Evolutionary conservation across 2,113 vertebrate genomes (phyloP).

Genomic region (Campylomormyrus tamandua): DNA sequence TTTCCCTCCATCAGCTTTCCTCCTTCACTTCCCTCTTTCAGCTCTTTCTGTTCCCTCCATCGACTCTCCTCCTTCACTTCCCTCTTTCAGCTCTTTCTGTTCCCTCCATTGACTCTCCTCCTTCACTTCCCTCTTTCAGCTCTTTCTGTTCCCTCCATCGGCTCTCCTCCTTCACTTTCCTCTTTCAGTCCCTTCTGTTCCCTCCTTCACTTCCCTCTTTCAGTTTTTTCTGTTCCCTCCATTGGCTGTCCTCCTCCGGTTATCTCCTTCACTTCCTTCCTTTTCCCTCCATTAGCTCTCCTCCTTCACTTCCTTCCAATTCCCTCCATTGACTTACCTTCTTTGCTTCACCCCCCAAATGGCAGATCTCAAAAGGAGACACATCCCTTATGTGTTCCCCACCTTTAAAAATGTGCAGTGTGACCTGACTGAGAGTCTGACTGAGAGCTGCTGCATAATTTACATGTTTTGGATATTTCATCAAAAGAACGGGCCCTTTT

Average conservation of each 20-base stretch:
- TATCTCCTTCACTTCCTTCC: conserved; percentile 25
- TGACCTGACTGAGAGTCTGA: not conserved
- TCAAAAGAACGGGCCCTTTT: not conserved
- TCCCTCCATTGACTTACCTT: not conserved
- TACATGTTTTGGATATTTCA: conserved; percentile 3
- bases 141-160: not conserved
- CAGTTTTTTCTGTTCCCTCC: too few species aligned
- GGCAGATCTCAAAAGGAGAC: not conserved
- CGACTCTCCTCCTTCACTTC: not conserved
- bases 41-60: not conserved
- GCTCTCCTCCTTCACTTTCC: not conserved
- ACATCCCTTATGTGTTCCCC: not conserved
- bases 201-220: not conserved
- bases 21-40: conserved; percentile 44
- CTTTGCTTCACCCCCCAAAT: not conserved
- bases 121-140: conserved; percentile 39
- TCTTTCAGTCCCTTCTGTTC: not conserved
- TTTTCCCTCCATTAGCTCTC: not conserved
- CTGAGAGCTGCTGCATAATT: not conserved
- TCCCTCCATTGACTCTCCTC: conserved; percentile 39
- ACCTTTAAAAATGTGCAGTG: not conserved
- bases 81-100: not conserved
- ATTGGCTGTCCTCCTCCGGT: conserved; percentile 27
- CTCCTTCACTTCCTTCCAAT: not conserved
- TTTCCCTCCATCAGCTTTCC: conserved; percentile 36